Conservation (phyloP, 2,888 invertebrate species). For the Trissolcus japonicus region DNA sequence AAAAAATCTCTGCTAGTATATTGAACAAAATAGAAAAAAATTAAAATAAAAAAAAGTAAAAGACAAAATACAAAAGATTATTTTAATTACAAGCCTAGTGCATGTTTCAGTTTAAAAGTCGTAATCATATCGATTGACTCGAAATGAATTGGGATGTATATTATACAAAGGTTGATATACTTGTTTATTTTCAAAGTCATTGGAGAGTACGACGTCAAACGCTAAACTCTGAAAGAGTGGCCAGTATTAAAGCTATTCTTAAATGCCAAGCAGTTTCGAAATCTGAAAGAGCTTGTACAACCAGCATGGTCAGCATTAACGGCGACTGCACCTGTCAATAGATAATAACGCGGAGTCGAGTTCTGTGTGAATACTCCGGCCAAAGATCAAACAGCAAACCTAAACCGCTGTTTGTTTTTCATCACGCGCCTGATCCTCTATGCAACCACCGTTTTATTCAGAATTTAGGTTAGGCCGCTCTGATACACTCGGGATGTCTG, state of each 20-base stretch:
- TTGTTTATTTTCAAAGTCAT: constrained; percentile 60
- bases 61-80: neutral
- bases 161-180: constrained; percentile 13
- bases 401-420: constrained; percentile 77
- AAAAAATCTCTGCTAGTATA: too few species aligned
- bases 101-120: neutral
- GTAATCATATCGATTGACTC: constrained; percentile 29
- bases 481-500: constrained; percentile 55
- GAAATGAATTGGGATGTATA: constrained; percentile 30
- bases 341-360: constrained; percentile 72
- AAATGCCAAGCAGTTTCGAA: constrained; percentile 67
- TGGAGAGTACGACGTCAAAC: constrained; percentile 68
- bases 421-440: constrained; percentile 76
- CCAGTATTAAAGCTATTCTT: constrained; percentile 73
- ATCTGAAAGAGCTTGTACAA: constrained; percentile 58
- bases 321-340: constrained; percentile 68
- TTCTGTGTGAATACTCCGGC: constrained; percentile 73
- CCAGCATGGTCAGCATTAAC: constrained; percentile 60
- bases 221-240: constrained; percentile 70
- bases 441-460: constrained; percentile 75
- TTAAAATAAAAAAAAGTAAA: neutral
- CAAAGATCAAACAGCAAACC: constrained; percentile 77
- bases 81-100: neutral
- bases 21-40: neutral
- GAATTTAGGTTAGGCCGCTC: constrained; percentile 73